phyloP scores from a whole-genome alignment of 2,797 vertebrate genomes.

The Adelosebastes latens region DNA sequence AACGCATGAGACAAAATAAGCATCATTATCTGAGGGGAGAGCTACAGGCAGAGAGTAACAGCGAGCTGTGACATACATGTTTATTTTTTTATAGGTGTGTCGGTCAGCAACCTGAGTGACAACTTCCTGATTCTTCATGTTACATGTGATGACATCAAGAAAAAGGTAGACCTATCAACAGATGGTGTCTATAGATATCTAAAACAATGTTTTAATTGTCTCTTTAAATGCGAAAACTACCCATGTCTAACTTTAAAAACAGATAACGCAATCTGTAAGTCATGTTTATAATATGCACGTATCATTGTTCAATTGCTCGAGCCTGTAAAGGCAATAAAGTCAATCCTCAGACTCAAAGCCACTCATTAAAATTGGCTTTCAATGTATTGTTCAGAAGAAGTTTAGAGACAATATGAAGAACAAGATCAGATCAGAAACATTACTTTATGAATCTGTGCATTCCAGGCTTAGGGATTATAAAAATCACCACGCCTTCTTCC shows the following conservation, averaged over 20 bases:
- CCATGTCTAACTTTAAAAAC: background rate
- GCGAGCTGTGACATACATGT: background rate
- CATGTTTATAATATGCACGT: background rate
- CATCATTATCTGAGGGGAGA: background rate
- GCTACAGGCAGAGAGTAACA: no score
- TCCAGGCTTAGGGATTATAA: background rate
- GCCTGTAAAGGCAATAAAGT: background rate
- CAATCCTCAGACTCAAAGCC: background rate
- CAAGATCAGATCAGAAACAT: background rate
- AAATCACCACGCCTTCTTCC: background rate
- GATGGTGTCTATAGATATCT: accelerated
- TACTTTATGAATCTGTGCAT: background rate
- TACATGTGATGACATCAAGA: slow-evolving; percentile 85
- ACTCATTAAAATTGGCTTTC: background rate
- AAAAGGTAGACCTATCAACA: slow-evolving; percentile 84
- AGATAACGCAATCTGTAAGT: background rate
- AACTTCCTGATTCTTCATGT: slow-evolving; percentile 92
- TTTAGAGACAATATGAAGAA: background rate
- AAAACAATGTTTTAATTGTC: background rate
- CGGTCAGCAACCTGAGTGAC: slow-evolving; percentile 91
- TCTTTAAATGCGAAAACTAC: background rate
- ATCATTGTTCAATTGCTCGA: no score
- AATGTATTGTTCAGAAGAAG: background rate
- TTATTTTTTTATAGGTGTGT: slow-evolving; percentile 83
- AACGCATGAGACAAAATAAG: background rate